Evolutionary conservation across 37 sponge, comb jelly and placozoan species (phyloP).

Genomic region (Cliona cf. orientalis): DNA sequence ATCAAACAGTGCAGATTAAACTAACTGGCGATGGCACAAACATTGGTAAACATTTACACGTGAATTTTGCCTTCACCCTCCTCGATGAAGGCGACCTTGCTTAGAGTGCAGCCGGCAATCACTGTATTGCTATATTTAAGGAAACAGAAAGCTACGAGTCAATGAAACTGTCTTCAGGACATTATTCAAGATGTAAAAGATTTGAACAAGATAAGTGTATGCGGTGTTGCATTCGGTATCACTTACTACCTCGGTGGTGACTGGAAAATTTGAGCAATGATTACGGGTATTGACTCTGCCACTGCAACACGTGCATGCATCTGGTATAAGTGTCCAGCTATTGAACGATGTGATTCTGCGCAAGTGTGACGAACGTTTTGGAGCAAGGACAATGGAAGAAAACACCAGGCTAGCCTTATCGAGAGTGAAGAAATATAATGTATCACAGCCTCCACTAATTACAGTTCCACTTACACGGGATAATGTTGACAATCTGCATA

Average conservation of each 20-base stretch:
- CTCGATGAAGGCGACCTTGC: not conserved
- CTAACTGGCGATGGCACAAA: slow-evolving; percentile 24
- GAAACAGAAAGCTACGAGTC: not conserved
- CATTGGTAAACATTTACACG: not conserved
- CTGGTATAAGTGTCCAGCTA: slow-evolving; percentile 25
- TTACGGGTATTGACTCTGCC: slow-evolving; percentile 17
- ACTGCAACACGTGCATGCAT: slow-evolving; percentile 14
- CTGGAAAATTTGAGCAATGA: slow-evolving; percentile 10
- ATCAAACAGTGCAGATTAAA: not conserved
- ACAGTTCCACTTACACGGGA: not conserved
- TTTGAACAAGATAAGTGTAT: not conserved
- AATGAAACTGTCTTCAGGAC: not conserved
- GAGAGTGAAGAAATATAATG: not conserved
- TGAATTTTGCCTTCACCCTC: not conserved
- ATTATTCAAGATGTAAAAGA: slow-evolving; percentile 1
- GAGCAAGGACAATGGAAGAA: slow-evolving; percentile 11
- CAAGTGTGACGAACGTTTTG: not conserved
- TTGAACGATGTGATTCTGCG: not conserved
- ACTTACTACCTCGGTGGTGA: slow-evolving; percentile 4
- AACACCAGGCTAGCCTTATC: not conserved
- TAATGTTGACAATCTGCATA: slow-evolving; percentile 11
- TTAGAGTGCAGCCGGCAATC: slow-evolving; percentile 13
- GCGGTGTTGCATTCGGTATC: not conserved
- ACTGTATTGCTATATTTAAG: slow-evolving; percentile 8
- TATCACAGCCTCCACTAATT: not conserved